phyloP scores from a whole-genome alignment of 2,888 invertebrate species.

The Pollenia angustigena region DNA sequence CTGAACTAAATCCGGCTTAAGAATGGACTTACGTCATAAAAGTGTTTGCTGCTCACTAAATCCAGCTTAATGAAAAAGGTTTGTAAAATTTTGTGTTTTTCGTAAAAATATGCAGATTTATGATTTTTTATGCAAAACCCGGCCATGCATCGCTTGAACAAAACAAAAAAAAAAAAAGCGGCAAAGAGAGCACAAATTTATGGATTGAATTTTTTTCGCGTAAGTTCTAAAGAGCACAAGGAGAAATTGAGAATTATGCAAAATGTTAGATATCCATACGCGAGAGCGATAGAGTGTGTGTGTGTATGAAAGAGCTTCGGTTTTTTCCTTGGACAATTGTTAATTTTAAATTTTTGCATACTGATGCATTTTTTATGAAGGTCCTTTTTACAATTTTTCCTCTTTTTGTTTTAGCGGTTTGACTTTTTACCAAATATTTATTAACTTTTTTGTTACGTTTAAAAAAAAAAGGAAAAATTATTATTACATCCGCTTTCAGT shows the following conservation, averaged over 20 bases:
- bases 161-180: background rate
- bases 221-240: background rate
- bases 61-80: conserved; percentile 64
- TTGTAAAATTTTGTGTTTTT: conserved; percentile 12
- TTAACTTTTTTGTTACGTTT: conserved; percentile 9
- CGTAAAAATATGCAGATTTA: conserved; percentile 36
- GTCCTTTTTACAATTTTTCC: conserved; percentile 25
- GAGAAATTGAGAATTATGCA: conserved; percentile 8
- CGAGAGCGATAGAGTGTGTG: background rate
- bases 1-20: conserved; percentile 81
- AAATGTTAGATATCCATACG: background rate
- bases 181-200: background rate
- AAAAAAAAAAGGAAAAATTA: background rate
- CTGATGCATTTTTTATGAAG: conserved; percentile 55
- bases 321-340: background rate
- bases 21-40: conserved; percentile 80
- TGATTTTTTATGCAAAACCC: conserved; percentile 46
- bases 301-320: background rate
- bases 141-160: conserved; percentile 2
- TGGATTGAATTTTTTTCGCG: conserved; percentile 6
- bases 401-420: conserved; percentile 60
- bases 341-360: conserved; percentile 14
- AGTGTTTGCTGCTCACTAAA: conserved; percentile 54
- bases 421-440: conserved; percentile 60
- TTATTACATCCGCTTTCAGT: background rate